Evolutionary conservation across 2,797 vertebrate species (phyloP).

Genomic region (Halcyon leucocephala): DNA sequence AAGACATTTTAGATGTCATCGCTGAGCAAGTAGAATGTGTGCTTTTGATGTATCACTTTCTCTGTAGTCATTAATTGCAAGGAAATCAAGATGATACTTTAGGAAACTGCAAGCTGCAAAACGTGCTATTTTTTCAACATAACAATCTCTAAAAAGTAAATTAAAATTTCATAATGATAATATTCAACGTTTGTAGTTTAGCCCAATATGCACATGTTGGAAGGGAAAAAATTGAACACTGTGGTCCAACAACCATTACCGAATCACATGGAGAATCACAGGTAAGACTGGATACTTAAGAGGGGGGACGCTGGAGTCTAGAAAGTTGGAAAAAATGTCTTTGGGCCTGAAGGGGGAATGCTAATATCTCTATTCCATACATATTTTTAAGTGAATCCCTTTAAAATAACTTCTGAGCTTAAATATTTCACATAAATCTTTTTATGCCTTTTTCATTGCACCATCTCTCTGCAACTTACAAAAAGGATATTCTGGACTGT

Average conservation of each 20-base stretch:
- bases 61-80: conserved; percentile 37
- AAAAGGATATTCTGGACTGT: background rate
- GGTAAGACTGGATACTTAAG: background rate
- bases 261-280: background rate
- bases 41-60: conserved; percentile 30
- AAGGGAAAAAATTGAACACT: background rate
- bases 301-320: background rate
- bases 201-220: background rate
- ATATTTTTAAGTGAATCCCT: background rate
- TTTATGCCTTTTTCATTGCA: background rate
- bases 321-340: background rate
- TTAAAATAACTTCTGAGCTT: background rate
- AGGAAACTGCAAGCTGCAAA: conserved; percentile 16
- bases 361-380: background rate
- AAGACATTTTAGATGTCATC: background rate
- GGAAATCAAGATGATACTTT: conserved; percentile 23
- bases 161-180: background rate
- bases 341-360: background rate
- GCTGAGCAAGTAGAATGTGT: background rate
- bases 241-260: background rate
- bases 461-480: background rate
- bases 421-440: background rate
- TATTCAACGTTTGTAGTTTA: background rate
- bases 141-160: conserved; percentile 11
- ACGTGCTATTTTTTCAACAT: conserved; percentile 14